These are phyloP conservation scores for Oreochromis aureus DNA, from an alignment of 2,113 vertebrate genomes.

Conservation along the genomic window DNA sequence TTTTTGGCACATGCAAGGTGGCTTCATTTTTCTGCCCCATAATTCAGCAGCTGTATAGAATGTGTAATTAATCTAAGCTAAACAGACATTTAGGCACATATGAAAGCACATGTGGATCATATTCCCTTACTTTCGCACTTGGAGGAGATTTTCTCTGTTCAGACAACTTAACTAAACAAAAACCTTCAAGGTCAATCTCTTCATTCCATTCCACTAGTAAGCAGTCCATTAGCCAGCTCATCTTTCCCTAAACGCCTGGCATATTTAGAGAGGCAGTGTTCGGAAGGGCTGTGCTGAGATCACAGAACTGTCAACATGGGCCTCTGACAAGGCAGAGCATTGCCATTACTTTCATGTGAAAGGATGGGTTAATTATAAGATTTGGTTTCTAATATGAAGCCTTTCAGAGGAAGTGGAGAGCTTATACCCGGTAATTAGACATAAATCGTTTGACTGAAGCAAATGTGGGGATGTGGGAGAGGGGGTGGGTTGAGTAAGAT, in stretches of 20 bases:
- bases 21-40: background rate
- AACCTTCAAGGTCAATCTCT: slow-evolving; percentile 39
- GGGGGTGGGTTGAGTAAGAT: background rate
- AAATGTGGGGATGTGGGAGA: slow-evolving; percentile 20
- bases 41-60: background rate
- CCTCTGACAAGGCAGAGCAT: slow-evolving; percentile 58
- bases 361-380: slow-evolving; percentile 78
- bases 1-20: background rate
- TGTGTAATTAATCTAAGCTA: background rate
- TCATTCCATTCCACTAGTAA: slow-evolving; percentile 5
- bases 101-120: background rate
- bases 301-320: slow-evolving; percentile 62
- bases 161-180: slow-evolving; percentile 13
- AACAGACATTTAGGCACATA: background rate
- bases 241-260: slow-evolving; percentile 43
- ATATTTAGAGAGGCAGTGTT: slow-evolving; percentile 30
- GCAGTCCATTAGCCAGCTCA: slow-evolving; percentile 51
- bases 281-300: slow-evolving; percentile 53
- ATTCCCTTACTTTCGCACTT: background rate
- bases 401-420: slow-evolving; percentile 61
- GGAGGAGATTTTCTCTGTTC: background rate
- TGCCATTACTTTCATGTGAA: slow-evolving; percentile 68
- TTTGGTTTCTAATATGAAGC: slow-evolving; percentile 68
- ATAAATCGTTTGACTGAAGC: slow-evolving; percentile 64
- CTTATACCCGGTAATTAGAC: slow-evolving; percentile 72